Percentiles rank a stretch among this genome's conserved stretches.
Conservation (phyloP, 2,797 vertebrate genomes). For the Mastacembelus armatus region DNA sequence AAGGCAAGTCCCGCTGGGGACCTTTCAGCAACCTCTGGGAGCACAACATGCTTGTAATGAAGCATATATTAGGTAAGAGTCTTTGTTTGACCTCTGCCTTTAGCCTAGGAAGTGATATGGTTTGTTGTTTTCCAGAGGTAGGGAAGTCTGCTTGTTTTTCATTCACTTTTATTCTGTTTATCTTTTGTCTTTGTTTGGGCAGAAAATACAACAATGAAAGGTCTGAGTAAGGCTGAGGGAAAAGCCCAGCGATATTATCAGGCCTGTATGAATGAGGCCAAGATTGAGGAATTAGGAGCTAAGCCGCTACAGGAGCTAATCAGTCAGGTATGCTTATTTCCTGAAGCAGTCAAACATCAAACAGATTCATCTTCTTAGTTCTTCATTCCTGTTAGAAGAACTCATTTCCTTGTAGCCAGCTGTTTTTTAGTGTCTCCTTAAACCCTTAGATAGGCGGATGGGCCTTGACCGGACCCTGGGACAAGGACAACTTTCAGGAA, state of each 20-base stretch:
- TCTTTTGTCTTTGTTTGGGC: constrained; percentile 19
- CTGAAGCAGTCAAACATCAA: constrained; percentile 6
- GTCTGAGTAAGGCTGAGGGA: constrained; percentile 88
- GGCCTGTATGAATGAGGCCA: constrained; percentile 95
- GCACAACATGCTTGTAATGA: constrained; percentile 96
- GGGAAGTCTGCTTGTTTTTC: constrained; percentile 7
- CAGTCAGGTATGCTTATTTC: constrained; percentile 83
- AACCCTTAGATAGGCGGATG: constrained; percentile 92
- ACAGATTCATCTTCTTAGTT: constrained; percentile 1
- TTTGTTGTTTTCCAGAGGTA: neutral
- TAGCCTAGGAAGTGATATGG: neutral
- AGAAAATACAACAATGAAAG: constrained; percentile 91
- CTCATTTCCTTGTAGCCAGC: neutral
- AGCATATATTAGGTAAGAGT: constrained; percentile 91
- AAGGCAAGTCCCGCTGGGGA: constrained; percentile 96
- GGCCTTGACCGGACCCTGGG: constrained; percentile 89
- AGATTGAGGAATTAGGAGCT: constrained; percentile 91
- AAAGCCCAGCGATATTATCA: constrained; percentile 94
- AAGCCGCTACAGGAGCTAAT: constrained; percentile 91
- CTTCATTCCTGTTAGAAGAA: neutral
- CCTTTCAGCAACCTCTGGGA: constrained; percentile 98
- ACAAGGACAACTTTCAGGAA: constrained; percentile 91
- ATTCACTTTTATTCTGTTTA: neutral
- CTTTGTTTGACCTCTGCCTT: constrained; percentile 1
- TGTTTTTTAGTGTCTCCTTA: neutral